phyloP scores from a whole-genome alignment of 2,113 vertebrate genomes.

The Garra rufa region DNA sequence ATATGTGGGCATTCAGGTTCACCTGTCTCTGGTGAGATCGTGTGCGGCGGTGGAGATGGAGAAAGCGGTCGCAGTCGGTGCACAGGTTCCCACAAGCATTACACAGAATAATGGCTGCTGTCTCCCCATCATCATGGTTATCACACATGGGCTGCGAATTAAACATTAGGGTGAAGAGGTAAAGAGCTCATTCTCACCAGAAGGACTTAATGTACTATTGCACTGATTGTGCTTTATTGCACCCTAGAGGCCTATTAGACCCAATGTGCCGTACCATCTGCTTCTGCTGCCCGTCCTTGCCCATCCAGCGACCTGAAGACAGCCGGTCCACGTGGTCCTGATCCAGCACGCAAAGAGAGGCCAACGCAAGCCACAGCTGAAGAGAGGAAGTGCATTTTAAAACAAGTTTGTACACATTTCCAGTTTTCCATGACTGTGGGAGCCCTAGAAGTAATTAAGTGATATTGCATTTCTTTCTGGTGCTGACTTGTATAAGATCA shows the following conservation, averaged over 20 bases:
- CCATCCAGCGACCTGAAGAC: constrained; percentile 98
- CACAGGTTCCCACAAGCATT: constrained; percentile 96
- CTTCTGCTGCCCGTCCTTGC: constrained; percentile 97
- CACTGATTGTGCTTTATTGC: background rate
- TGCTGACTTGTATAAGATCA: background rate
- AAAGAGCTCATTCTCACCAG: background rate
- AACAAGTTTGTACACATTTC: background rate
- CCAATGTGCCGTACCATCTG: constrained; percentile 84
- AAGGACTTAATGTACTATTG: background rate
- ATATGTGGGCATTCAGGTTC: background rate
- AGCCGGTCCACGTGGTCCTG: constrained; percentile 97
- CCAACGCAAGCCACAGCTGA: constrained; percentile 95
- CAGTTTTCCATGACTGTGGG: background rate
- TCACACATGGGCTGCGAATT: constrained; percentile 93
- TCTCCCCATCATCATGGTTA: constrained; percentile 98
- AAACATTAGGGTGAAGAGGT: background rate
- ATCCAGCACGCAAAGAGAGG: constrained; percentile 96
- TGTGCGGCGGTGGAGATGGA: constrained; percentile 96
- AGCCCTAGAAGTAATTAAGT: background rate
- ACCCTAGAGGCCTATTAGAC: background rate
- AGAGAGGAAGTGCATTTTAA: background rate
- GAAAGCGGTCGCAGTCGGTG: constrained; percentile 97
- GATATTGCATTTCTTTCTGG: background rate
- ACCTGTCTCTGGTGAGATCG: constrained; percentile 99
- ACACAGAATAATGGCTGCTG: constrained; percentile 96